Evolutionary conservation across 2,797 vertebrate genomes (phyloP).

Genomic region (Cossypha niveicapilla): DNA sequence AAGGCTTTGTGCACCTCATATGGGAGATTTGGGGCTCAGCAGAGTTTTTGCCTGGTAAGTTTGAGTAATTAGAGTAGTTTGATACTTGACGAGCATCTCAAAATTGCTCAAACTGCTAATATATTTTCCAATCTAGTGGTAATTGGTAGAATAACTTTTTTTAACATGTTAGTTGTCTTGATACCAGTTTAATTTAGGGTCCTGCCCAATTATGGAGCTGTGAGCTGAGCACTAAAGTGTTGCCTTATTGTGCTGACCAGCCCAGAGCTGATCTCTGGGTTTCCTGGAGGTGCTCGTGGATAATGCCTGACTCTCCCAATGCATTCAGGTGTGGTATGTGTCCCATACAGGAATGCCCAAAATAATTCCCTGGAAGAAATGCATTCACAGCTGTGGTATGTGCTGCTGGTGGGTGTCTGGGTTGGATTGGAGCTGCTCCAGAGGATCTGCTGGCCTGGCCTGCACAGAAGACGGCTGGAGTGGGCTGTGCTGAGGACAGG

Average conservation of each 20-base stretch:
- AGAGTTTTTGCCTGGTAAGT: neutral
- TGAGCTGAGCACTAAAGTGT: neutral
- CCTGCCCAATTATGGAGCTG: neutral
- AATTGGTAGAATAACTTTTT: neutral
- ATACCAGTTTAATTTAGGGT: neutral
- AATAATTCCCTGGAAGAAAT: neutral
- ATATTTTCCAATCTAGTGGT: neutral
- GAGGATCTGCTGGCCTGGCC: neutral
- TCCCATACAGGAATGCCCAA: neutral
- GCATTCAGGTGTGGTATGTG: neutral
- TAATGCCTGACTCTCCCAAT: neutral
- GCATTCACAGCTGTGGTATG: neutral
- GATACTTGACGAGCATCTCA: neutral
- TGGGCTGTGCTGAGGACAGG: neutral
- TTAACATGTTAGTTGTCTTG: neutral
- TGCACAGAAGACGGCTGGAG: neutral
- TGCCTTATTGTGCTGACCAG: neutral
- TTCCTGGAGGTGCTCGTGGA: fast-evolving
- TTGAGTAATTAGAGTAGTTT: neutral
- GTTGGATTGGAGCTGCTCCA: fast-evolving
- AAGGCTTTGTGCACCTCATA: neutral
- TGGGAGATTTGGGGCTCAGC: fast-evolving
- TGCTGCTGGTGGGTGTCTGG: neutral
- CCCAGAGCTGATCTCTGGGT: neutral
- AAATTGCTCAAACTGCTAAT: neutral